Conservation (phyloP, 2,888 invertebrate genomes). For the Gibbula magus region DNA sequence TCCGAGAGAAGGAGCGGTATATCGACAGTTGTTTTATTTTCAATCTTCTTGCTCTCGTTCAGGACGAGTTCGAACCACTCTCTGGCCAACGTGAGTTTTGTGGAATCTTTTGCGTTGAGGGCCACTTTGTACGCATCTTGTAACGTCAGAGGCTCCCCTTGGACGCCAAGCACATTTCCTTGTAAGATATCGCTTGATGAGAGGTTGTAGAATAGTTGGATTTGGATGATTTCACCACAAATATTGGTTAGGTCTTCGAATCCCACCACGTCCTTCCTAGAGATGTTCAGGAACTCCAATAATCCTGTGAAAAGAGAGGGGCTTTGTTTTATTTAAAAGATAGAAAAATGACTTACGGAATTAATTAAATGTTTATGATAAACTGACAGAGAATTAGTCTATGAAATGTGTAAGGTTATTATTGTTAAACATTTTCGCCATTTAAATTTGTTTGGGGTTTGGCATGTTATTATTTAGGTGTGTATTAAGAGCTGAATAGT, state of each 20-base stretch:
- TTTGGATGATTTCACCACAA: background rate
- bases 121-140: background rate
- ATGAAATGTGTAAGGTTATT: no score
- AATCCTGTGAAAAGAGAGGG: background rate
- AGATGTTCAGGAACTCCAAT: constrained; percentile 6
- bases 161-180: background rate
- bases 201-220: constrained; percentile 12
- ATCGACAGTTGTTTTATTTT: background rate
- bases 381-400: background rate
- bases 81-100: background rate
- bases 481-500: no score
- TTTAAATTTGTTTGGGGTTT: no score
- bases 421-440: no score
- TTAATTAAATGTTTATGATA: background rate
- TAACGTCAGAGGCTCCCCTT: background rate
- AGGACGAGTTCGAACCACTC: background rate
- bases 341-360: background rate
- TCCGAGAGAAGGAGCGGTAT: background rate
- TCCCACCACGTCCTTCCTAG: background rate
- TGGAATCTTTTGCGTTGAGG: background rate
- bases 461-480: no score
- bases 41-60: background rate
- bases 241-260: background rate
- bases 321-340: background rate
- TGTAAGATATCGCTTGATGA: background rate